These are phyloP conservation scores for Scaptomyza reducta DNA, from an alignment of 2,888 invertebrate species.

Conservation along the genomic window DNA sequence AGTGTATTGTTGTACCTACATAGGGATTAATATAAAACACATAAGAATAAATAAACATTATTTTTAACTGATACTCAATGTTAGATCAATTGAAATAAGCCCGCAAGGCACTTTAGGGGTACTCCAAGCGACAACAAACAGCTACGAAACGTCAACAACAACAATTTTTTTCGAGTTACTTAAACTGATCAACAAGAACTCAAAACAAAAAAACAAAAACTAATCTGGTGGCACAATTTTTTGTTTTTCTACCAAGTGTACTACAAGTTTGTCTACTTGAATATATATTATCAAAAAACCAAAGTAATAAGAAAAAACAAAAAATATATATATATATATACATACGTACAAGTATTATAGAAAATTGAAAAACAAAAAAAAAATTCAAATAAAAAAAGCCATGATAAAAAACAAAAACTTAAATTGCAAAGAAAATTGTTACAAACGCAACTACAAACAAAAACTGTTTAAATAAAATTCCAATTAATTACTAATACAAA, in stretches of 20 bases:
- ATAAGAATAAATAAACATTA: constrained; percentile 20
- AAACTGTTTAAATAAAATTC: constrained; percentile 64
- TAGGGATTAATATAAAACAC: constrained; percentile 24
- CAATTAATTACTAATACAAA: constrained; percentile 64
- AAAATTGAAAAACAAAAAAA: constrained; percentile 27
- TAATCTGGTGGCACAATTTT: constrained; percentile 79
- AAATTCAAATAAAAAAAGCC: constrained; percentile 7
- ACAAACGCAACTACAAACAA: constrained; percentile 50
- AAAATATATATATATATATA: constrained; percentile 42
- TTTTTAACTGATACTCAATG: constrained; percentile 62
- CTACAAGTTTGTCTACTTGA: constrained; percentile 74
- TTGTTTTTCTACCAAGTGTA: constrained; percentile 76
- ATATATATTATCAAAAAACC: constrained; percentile 45
- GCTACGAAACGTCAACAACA: constrained; percentile 70
- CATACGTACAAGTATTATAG: constrained; percentile 61
- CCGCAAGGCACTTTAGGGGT: constrained; percentile 68
- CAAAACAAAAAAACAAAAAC: constrained; percentile 53
- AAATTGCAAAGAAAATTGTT: constrained; percentile 59
- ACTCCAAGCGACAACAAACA: constrained; percentile 65
- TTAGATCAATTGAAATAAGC: constrained; percentile 45
- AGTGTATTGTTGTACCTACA: constrained; percentile 70
- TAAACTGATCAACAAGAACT: constrained; percentile 41
- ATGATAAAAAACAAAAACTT: constrained; percentile 37
- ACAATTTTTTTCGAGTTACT: constrained; percentile 56
- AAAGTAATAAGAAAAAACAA: constrained; percentile 13